Conservation (phyloP, 2,113 vertebrate species). For the Cavia aperea region DNA sequence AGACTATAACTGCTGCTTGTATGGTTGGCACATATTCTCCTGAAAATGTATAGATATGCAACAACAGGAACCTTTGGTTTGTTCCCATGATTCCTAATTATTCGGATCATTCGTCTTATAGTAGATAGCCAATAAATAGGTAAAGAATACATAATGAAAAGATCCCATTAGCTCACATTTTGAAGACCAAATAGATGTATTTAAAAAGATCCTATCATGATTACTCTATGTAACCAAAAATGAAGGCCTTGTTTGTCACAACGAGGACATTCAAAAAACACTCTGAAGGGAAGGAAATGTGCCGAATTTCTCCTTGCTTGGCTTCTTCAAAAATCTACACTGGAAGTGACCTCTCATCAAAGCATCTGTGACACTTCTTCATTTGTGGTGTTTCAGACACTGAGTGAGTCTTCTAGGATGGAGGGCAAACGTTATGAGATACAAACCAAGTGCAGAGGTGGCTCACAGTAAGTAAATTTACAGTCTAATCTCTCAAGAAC, state of each 20-base stretch:
- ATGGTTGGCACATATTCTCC: background rate
- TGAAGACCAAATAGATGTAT: background rate
- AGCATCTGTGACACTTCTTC: background rate
- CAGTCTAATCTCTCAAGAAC: background rate
- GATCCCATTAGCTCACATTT: background rate
- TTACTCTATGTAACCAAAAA: conserved; percentile 2
- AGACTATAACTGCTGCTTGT: fast-evolving
- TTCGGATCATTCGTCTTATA: background rate
- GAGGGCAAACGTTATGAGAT: background rate
- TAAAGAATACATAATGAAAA: conserved; percentile 8
- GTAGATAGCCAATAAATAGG: background rate
- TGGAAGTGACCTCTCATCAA: background rate
- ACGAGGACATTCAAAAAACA: background rate
- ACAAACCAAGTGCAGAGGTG: background rate
- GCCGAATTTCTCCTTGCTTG: background rate
- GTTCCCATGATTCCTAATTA: background rate
- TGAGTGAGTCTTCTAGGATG: background rate
- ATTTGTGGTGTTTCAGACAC: background rate
- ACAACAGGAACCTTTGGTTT: background rate
- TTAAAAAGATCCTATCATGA: conserved; percentile 1
- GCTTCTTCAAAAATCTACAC: background rate
- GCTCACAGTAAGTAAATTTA: background rate
- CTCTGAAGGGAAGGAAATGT: background rate
- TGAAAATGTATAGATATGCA: background rate
- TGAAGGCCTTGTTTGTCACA: background rate